Conservation (phyloP, 2,888 invertebrate species). For the Pollenia angustigena region DNA sequence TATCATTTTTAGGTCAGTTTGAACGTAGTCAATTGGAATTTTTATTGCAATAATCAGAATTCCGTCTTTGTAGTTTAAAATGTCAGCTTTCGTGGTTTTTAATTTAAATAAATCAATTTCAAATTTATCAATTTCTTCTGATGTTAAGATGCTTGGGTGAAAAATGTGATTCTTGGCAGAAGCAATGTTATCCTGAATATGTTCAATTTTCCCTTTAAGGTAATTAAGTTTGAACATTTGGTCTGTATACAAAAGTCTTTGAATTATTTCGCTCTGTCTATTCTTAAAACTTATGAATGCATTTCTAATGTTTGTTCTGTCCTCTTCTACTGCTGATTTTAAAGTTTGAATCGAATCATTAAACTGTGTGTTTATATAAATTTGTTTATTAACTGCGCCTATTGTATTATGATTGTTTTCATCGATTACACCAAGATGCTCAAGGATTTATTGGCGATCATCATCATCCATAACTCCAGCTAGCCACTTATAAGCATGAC, state of each 20-base stretch:
- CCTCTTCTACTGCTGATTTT: constrained; percentile 47
- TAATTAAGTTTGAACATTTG: constrained; percentile 1
- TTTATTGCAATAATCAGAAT: constrained; percentile 14
- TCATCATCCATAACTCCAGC: constrained; percentile 46
- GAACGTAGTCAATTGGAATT: not conserved
- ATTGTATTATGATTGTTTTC: constrained; percentile 54
- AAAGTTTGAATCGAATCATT: constrained; percentile 58
- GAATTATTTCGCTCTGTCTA: not conserved
- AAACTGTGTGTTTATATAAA: constrained; percentile 64
- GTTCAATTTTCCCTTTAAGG: not conserved
- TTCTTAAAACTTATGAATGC: not conserved
- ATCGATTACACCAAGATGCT: constrained; percentile 28
- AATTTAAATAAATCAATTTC: constrained; percentile 38
- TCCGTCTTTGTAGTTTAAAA: constrained; percentile 3
- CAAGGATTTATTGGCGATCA: constrained; percentile 46
- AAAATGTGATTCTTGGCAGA: not conserved
- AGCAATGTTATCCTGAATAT: constrained; percentile 6
- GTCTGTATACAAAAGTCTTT: constrained; percentile 4
- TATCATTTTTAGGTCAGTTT: constrained; percentile 1
- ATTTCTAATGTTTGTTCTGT: constrained; percentile 42
- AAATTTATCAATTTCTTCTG: constrained; percentile 7
- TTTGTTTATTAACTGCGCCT: constrained; percentile 58
- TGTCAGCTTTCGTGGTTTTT: not conserved
- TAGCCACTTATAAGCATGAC: constrained; percentile 37
- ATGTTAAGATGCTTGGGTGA: not conserved